Percentiles rank a stretch among this genome's conserved stretches.
Evolutionary conservation across 2,888 invertebrate genomes (phyloP).

Genomic region (Choreutis nemorana): DNA sequence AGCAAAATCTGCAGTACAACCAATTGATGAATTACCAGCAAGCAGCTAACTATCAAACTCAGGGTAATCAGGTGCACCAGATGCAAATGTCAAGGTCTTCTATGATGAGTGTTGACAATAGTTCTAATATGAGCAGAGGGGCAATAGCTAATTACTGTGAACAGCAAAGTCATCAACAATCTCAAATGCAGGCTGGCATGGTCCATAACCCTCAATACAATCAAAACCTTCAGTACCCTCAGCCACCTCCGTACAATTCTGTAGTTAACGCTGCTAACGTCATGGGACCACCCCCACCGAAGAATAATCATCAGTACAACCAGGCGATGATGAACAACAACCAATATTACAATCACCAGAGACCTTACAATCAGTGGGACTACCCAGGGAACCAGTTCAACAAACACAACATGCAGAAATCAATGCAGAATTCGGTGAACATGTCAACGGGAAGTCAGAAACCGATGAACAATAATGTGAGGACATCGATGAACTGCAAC

Average conservation of each 20-base stretch:
- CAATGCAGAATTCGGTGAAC: constrained; percentile 45
- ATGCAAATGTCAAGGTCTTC: constrained; percentile 56
- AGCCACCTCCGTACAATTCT: constrained; percentile 49
- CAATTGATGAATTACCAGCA: constrained; percentile 45
- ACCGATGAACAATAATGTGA: constrained; percentile 28
- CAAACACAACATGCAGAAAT: constrained; percentile 50
- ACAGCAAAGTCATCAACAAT: constrained; percentile 30
- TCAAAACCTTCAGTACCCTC: constrained; percentile 47
- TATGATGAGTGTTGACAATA: constrained; percentile 56
- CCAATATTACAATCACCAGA: constrained; percentile 53
- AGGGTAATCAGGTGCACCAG: constrained; percentile 40
- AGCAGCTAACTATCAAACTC: constrained; percentile 33
- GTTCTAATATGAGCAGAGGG: constrained; percentile 46
- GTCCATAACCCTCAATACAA: constrained; percentile 35
- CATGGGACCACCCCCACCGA: constrained; percentile 58
- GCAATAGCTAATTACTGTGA: constrained; percentile 47
- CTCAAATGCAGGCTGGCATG: constrained; percentile 31
- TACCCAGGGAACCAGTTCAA: constrained; percentile 51
- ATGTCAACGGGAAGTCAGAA: constrained; percentile 58
- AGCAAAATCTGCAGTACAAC: constrained; percentile 31
- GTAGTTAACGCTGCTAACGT: constrained; percentile 48
- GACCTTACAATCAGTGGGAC: constrained; percentile 55
- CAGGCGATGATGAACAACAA: constrained; percentile 59
- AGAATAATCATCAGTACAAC: constrained; percentile 56
- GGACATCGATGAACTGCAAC: constrained; percentile 29